Conservation (phyloP, 2,113 vertebrate species). For the Scomber japonicus region DNA sequence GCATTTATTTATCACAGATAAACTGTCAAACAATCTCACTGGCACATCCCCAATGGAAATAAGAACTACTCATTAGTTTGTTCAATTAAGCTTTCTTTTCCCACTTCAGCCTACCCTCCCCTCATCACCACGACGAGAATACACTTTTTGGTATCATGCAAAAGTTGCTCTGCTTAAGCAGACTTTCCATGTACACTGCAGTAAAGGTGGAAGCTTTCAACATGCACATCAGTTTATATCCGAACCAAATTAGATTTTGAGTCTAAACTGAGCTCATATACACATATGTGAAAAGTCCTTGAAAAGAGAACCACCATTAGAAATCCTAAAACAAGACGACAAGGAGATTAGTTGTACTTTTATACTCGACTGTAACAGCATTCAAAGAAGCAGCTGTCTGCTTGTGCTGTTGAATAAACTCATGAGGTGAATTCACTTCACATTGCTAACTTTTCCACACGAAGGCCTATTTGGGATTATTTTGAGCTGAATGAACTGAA, state of each 20-base stretch:
- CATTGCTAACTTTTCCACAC: conserved; percentile 58
- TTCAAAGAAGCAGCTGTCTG: conserved; percentile 35
- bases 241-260: conserved; percentile 41
- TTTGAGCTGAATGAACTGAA: conserved; percentile 61
- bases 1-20: conserved; percentile 89
- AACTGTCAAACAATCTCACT: conserved; percentile 87
- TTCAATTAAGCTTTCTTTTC: conserved; percentile 86
- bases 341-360: conserved; percentile 36
- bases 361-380: conserved; percentile 43
- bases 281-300: conserved; percentile 17
- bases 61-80: conserved; percentile 87
- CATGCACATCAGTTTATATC: conserved; percentile 29
- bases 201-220: conserved; percentile 27
- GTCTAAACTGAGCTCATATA: conserved; percentile 36
- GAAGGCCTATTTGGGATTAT: conserved; percentile 62
- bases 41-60: conserved; percentile 83
- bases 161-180: conserved; percentile 60
- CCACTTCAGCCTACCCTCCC: conserved; percentile 68
- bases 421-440: conserved; percentile 56
- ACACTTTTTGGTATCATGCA: conserved; percentile 57
- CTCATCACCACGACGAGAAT: conserved; percentile 52
- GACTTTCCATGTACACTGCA: conserved; percentile 45
- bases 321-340: conserved; percentile 39
- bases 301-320: conserved; percentile 11
- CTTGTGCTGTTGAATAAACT: conserved; percentile 68